These are phyloP conservation scores for Achroia grisella DNA, from an alignment of 1,140 invertebrate genomes.

Conservation along the genomic window DNA sequence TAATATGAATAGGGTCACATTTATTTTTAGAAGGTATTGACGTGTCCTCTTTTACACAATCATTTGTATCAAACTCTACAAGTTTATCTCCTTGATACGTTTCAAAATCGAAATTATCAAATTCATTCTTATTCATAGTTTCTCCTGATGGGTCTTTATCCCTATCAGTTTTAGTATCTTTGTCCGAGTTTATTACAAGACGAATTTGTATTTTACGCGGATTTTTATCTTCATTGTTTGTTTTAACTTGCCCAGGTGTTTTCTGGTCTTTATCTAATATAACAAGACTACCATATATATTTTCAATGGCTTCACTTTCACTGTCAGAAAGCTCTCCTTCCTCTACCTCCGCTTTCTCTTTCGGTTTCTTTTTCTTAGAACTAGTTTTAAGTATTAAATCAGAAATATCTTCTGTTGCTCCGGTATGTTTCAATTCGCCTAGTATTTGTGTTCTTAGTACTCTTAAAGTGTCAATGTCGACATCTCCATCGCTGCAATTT, in stretches of 20 bases:
- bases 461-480: conserved; percentile 56
- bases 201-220: conserved; percentile 60
- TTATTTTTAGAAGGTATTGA: not conserved
- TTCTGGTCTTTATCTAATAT: conserved; percentile 41
- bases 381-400: conserved; percentile 46
- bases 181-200: conserved; percentile 52
- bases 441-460: conserved; percentile 51
- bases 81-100: conserved; percentile 10
- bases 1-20: not conserved
- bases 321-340: conserved; percentile 67
- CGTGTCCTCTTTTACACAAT: too few species aligned
- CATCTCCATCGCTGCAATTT: conserved; percentile 54
- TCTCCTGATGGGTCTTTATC: too few species aligned
- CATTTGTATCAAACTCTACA: too few species aligned
- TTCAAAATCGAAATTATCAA: conserved; percentile 34
- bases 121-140: too few species aligned
- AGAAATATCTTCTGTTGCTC: conserved; percentile 55
- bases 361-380: conserved; percentile 37
- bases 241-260: conserved; percentile 9
- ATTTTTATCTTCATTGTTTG: conserved; percentile 24
- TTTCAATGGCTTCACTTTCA: conserved; percentile 66
- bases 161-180: conserved; percentile 8
- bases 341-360: conserved; percentile 49
- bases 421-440: conserved; percentile 56
- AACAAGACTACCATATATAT: conserved; percentile 52